phyloP scores from a whole-genome alignment of 2,797 vertebrate species.

The Sphaeramia orbicularis region DNA sequence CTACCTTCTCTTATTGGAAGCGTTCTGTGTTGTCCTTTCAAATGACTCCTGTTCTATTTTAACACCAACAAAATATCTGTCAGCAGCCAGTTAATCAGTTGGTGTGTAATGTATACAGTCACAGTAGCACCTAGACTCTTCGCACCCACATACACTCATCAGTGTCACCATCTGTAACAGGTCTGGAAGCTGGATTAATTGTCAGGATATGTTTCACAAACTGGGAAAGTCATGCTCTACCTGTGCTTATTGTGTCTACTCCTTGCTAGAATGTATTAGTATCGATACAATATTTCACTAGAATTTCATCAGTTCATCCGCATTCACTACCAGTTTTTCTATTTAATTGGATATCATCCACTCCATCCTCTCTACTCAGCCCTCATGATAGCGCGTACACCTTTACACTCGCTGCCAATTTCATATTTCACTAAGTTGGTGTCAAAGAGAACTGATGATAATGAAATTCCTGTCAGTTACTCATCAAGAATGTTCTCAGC shows the following conservation, averaged over 20 bases:
- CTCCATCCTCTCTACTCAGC: constrained; percentile 39
- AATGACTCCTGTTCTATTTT: not conserved
- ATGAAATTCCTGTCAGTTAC: constrained; percentile 60
- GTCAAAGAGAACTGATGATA: constrained; percentile 54
- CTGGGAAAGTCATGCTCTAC: constrained; percentile 20
- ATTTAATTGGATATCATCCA: constrained; percentile 67
- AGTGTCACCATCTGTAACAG: constrained; percentile 60
- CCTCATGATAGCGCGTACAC: constrained; percentile 26
- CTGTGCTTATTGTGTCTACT: constrained; percentile 32
- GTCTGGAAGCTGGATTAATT: constrained; percentile 56
- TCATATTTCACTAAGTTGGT: constrained; percentile 33
- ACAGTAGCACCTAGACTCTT: constrained; percentile 15
- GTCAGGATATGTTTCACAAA: constrained; percentile 43
- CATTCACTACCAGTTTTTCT: constrained; percentile 37
- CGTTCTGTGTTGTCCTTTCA: not conserved
- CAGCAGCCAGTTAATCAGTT: constrained; percentile 15
- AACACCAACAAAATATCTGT: constrained; percentile 8
- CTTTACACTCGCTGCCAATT: constrained; percentile 32
- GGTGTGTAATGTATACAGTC: constrained; percentile 19
- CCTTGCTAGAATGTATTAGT: constrained; percentile 37
- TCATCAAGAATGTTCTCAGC: constrained; percentile 40
- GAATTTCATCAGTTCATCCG: constrained; percentile 67
- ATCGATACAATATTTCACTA: constrained; percentile 51
- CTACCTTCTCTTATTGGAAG: too few relatives aligned
- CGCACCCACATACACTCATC: constrained; percentile 42